Evolutionary conservation across 2,113 vertebrate species (phyloP).

Genomic region (Lepus europaeus): DNA sequence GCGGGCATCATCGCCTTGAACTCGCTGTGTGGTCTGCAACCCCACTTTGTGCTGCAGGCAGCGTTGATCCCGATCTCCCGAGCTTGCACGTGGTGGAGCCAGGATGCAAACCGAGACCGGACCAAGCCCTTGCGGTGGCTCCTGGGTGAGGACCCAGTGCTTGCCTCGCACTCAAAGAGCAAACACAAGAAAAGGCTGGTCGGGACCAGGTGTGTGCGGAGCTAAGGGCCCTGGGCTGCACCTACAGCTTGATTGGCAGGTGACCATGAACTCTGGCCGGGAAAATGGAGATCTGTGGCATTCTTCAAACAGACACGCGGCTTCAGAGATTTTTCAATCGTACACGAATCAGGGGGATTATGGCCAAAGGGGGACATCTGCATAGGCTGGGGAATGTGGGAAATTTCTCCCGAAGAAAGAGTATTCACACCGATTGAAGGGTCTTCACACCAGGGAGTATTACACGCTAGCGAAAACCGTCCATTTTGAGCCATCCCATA

Average conservation of each 20-base stretch:
- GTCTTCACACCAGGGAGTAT: background rate
- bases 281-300: background rate
- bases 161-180: background rate
- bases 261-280: background rate
- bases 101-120: background rate
- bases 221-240: background rate
- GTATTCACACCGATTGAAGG: background rate
- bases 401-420: background rate
- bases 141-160: background rate
- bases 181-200: background rate
- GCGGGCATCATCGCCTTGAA: background rate
- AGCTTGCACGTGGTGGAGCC: background rate
- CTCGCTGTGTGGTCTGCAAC: background rate
- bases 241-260: background rate
- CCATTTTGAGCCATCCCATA: background rate
- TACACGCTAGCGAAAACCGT: constrained; percentile 21
- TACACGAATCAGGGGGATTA: background rate
- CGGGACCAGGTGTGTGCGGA: background rate
- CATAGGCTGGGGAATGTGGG: background rate
- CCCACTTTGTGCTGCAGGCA: background rate
- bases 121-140: background rate
- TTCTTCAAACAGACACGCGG: background rate
- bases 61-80: background rate
- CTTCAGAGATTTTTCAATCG: background rate
- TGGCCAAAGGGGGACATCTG: background rate